These are phyloP conservation scores for Diadumene lineata DNA, from an alignment of 92 coral and sea anemone species.

Conservation along the genomic window DNA sequence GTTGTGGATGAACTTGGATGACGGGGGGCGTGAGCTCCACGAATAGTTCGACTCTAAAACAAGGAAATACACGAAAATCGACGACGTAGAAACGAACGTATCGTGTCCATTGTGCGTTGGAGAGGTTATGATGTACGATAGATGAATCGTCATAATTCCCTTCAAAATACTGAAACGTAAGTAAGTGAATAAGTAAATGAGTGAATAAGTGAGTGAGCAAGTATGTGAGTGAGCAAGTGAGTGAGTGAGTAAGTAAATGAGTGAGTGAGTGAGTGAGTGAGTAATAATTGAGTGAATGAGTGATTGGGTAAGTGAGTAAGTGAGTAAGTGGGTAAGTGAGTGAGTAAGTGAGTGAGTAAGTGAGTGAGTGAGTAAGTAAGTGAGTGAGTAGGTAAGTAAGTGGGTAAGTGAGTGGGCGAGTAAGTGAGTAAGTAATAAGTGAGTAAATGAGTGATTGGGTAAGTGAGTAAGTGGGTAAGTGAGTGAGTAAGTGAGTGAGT, in stretches of 20 bases:
- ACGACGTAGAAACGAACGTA: slow-evolving; percentile 56
- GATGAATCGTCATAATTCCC: slow-evolving; percentile 49
- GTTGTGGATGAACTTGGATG: slow-evolving; percentile 18
- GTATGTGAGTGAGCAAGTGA: not conserved
- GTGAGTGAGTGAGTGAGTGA: slow-evolving; percentile 5
- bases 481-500: not conserved
- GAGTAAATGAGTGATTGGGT: not conserved
- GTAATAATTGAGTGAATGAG: not conserved
- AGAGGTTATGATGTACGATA: slow-evolving; percentile 26
- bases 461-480: not conserved
- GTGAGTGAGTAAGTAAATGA: not conserved
- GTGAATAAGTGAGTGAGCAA: not conserved
- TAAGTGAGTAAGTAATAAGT: not conserved
- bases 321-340: not conserved
- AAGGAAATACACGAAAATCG: slow-evolving; percentile 32
- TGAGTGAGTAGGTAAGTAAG: not conserved
- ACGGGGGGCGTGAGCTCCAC: slow-evolving; percentile 37
- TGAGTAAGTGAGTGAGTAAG: not conserved
- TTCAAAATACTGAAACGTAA: slow-evolving; percentile 39
- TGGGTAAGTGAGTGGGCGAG: not conserved
- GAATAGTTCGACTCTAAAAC: slow-evolving; percentile 64
- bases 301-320: not conserved
- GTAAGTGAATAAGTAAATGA: not conserved
- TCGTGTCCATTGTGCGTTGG: slow-evolving; percentile 23
- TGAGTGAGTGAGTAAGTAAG: not conserved